phyloP scores from a whole-genome alignment of 2,888 invertebrate genomes.

The Phortica okadai region DNA sequence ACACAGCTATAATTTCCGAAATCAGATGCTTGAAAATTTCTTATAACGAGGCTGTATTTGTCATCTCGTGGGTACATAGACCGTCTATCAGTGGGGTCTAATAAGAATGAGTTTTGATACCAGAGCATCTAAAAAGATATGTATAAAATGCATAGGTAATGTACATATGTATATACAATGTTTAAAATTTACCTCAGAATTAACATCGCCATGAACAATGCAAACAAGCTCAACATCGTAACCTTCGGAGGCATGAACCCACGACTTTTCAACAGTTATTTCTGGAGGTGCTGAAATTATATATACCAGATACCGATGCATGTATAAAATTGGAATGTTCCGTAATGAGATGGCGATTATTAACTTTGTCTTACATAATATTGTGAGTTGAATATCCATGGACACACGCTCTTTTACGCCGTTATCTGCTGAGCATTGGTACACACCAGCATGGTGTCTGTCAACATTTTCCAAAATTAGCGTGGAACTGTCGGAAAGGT shows the following conservation, averaged over 20 bases:
- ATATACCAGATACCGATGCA: neutral
- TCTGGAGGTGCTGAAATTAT: constrained; percentile 80
- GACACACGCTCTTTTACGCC: constrained; percentile 78
- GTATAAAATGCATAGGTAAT: neutral
- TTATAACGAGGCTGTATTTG: constrained; percentile 79
- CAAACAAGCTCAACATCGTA: constrained; percentile 81
- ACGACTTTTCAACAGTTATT: constrained; percentile 80
- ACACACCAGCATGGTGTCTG: constrained; percentile 78
- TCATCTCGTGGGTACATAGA: constrained; percentile 80
- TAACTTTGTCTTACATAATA: constrained; percentile 77
- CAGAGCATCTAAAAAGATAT: constrained; percentile 78
- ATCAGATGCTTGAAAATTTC: constrained; percentile 80
- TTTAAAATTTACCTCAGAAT: constrained; percentile 75
- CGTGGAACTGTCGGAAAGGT: constrained; percentile 77
- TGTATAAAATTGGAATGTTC: neutral
- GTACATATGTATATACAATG: neutral
- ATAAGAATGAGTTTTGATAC: constrained; percentile 81
- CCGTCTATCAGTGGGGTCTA: constrained; percentile 81
- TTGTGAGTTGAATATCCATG: constrained; percentile 78
- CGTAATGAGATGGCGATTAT: no score
- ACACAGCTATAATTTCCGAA: constrained; percentile 81
- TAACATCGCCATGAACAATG: constrained; percentile 80
- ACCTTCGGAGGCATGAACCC: constrained; percentile 82
- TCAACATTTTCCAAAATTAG: constrained; percentile 78
- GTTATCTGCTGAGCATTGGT: constrained; percentile 78